These are phyloP conservation scores for Stomatorhinus ivindoensis DNA, from an alignment of 2,113 vertebrate species.

Conservation along the genomic window DNA sequence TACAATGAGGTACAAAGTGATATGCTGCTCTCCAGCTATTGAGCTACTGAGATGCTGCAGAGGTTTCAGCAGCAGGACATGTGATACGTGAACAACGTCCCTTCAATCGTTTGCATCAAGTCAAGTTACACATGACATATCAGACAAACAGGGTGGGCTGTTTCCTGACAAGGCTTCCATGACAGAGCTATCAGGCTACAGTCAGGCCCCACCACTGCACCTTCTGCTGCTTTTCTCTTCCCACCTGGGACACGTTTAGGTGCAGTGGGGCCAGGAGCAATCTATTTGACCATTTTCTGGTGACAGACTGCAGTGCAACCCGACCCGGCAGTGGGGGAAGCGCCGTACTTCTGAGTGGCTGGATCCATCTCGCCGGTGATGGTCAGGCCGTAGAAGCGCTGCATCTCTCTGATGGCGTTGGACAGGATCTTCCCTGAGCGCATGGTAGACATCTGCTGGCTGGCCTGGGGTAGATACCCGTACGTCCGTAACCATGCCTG, in stretches of 20 bases:
- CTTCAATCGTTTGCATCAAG: background rate
- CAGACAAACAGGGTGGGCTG: background rate
- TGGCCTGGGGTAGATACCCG: constrained; percentile 84
- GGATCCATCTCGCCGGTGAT: constrained; percentile 75
- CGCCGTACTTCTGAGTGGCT: constrained; percentile 72
- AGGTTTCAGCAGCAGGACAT: background rate
- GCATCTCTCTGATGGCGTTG: constrained; percentile 80
- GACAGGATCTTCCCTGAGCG: constrained; percentile 83
- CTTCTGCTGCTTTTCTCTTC: background rate
- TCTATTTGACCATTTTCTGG: background rate
- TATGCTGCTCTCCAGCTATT: background rate
- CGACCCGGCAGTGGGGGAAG: background rate
- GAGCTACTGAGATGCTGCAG: background rate
- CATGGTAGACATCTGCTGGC: constrained; percentile 88
- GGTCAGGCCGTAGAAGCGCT: constrained; percentile 83
- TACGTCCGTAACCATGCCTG: constrained; percentile 89
- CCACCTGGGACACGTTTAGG: background rate
- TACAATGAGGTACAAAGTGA: background rate
- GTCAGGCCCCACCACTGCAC: background rate
- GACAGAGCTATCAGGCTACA: background rate
- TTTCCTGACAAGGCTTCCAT: background rate
- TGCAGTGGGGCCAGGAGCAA: background rate
- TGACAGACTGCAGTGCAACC: background rate
- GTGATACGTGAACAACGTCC: background rate
- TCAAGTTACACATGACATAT: background rate